These are phyloP conservation scores for Nothoprocta perdicaria DNA, from an alignment of 2,113 vertebrate genomes.

Conservation along the genomic window DNA sequence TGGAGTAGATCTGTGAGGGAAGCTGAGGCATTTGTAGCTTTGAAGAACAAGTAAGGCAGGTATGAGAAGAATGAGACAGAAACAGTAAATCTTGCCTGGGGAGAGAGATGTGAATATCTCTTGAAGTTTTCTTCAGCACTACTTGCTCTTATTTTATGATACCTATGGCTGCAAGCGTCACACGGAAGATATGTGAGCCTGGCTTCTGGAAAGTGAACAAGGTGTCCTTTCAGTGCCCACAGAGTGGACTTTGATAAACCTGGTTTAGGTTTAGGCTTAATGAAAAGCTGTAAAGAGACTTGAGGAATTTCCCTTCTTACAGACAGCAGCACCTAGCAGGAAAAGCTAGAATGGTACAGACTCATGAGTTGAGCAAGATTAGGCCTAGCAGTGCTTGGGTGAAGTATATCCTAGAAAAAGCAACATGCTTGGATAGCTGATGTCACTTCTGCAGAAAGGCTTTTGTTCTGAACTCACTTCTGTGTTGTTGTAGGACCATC, in stretches of 20 bases:
- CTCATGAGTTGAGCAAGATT: background rate
- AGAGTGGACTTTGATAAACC: background rate
- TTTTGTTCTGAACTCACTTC: background rate
- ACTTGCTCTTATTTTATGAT: background rate
- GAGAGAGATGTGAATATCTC: background rate
- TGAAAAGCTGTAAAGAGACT: background rate
- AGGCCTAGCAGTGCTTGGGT: fast-evolving
- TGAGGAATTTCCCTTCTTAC: background rate
- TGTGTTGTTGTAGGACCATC: background rate
- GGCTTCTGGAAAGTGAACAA: background rate
- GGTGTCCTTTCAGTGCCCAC: background rate
- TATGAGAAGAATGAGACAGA: background rate
- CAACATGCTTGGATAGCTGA: background rate
- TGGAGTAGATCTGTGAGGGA: background rate
- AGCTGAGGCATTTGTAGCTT: background rate
- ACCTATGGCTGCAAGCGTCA: fast-evolving
- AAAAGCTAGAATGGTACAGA: background rate
- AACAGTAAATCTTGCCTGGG: background rate
- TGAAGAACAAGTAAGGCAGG: background rate
- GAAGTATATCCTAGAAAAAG: background rate
- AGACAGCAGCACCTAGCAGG: background rate
- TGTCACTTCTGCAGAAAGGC: background rate
- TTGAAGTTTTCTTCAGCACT: background rate
- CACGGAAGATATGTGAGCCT: background rate
- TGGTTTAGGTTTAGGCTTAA: background rate